phyloP scores from a whole-genome alignment of 2,888 invertebrate species.

The Epistrophe eligans region DNA sequence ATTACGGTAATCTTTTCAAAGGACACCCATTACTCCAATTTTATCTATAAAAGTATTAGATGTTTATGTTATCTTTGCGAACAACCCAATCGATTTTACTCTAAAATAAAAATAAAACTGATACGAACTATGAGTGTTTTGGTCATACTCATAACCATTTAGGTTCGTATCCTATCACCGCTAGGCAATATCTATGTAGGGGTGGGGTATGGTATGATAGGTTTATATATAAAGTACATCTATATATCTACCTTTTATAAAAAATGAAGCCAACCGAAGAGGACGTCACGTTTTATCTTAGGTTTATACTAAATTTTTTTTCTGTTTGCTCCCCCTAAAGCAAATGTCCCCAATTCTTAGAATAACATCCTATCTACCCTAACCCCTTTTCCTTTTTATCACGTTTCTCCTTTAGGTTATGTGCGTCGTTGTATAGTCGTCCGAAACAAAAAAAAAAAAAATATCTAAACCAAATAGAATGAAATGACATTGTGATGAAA shows the following conservation, averaged over 20 bases:
- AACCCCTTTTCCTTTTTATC: conserved; percentile 69
- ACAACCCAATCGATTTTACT: conserved; percentile 52
- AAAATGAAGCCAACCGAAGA: conserved; percentile 55
- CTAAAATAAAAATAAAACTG: conserved; percentile 61
- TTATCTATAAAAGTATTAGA: conserved; percentile 26
- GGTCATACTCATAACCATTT: conserved; percentile 34
- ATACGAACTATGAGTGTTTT: conserved; percentile 45
- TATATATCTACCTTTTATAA: not conserved
- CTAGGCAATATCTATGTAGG: conserved; percentile 7
- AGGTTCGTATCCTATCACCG: conserved; percentile 33
- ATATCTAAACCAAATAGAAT: conserved; percentile 71
- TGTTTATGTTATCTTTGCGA: conserved; percentile 37
- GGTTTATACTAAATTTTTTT: conserved; percentile 28
- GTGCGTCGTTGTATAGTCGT: conserved; percentile 39
- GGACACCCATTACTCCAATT: conserved; percentile 37
- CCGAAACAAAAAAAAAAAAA: conserved; percentile 11
- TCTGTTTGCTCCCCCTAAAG: not conserved
- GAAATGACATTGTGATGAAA: conserved; percentile 71
- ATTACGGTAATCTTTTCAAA: not conserved
- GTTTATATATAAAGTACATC: not conserved
- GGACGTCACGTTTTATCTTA: conserved; percentile 72
- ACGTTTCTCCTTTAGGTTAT: conserved; percentile 51
- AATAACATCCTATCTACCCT: conserved; percentile 13
- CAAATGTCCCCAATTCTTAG: conserved; percentile 34
- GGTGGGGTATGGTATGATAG: not conserved